Conservation (phyloP, 2,888 invertebrate genomes). For the Cheilosia grossa region DNA sequence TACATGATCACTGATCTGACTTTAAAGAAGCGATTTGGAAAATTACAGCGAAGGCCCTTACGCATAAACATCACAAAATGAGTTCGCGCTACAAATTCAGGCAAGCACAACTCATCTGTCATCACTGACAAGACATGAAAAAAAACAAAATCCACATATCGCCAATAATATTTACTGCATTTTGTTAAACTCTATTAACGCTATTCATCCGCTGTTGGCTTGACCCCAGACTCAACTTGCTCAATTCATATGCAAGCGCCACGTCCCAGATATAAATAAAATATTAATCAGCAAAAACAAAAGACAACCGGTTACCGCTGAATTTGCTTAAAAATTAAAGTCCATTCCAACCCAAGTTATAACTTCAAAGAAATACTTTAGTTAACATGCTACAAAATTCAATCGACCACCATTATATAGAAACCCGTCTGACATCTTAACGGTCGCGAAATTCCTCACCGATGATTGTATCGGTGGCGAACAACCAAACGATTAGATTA, state of each 20-base stretch:
- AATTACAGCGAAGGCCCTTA: too few relatives aligned
- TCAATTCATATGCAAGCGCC: neutral
- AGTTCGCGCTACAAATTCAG: too few relatives aligned
- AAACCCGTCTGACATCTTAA: slow-evolving; percentile 34
- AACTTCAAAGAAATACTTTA: neutral
- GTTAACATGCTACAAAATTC: neutral
- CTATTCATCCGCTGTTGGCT: neutral
- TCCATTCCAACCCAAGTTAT: neutral
- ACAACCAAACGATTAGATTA: slow-evolving; percentile 30
- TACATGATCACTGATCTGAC: too few relatives aligned
- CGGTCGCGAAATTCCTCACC: slow-evolving; percentile 56
- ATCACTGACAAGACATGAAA: too few relatives aligned
- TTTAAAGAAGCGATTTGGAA: too few relatives aligned
- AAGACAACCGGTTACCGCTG: neutral
- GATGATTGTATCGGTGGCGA: slow-evolving; percentile 54
- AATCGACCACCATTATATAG: neutral
- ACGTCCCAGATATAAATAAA: neutral
- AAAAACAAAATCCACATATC: too few relatives aligned
- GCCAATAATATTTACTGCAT: neutral
- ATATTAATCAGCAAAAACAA: too few relatives aligned
- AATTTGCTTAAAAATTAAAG: neutral
- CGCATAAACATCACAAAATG: too few relatives aligned
- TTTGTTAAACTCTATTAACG: neutral
- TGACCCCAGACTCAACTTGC: neutral
- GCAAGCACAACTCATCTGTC: too few relatives aligned